A percentile compares a stretch with the other conserved stretches of the same genome.
These are phyloP conservation scores for Oostethus manadensis DNA, from an alignment of 2,113 vertebrate species.

Conservation along the genomic window DNA sequence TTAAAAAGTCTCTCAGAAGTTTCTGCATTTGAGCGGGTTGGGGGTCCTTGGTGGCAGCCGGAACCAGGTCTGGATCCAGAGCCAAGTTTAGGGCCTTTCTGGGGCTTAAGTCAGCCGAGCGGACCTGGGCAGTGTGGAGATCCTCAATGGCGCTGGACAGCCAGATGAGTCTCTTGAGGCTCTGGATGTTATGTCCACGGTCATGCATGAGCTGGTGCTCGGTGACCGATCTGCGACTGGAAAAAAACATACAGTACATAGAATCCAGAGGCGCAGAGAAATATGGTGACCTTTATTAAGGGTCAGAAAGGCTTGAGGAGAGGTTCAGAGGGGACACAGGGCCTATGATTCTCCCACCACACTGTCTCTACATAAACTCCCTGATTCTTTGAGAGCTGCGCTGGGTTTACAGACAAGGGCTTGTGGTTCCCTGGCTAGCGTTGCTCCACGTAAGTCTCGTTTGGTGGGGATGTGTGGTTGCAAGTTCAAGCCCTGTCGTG, in stretches of 20 bases:
- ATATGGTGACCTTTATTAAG: too few species aligned
- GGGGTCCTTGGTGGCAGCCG: conserved; percentile 17
- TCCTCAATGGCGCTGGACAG: conserved; percentile 71
- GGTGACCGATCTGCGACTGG: conserved; percentile 71
- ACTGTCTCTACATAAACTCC: too few species aligned
- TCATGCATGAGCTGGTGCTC: conserved; percentile 81
- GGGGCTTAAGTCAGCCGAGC: conserved; percentile 21
- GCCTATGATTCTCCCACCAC: too few species aligned
- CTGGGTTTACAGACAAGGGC: too few species aligned
- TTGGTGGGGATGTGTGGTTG: too few species aligned
- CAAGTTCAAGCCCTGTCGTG: too few species aligned
- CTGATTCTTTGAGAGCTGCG: too few species aligned
- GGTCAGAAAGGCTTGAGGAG: too few species aligned
- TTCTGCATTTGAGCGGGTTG: conserved; percentile 31
- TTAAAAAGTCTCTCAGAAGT: conserved; percentile 63
- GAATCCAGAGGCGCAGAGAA: neutral
- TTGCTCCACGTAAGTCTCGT: too few species aligned
- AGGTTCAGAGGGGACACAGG: too few species aligned
- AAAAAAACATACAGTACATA: neutral
- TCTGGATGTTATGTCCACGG: conserved; percentile 70
- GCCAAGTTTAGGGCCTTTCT: conserved; percentile 15
- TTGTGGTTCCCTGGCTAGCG: too few species aligned
- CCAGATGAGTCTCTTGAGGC: conserved; percentile 77
- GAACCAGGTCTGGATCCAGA: conserved; percentile 23
- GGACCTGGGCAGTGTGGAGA: conserved; percentile 70